A percentile compares a stretch with the other conserved stretches of the same genome.
These are phyloP conservation scores for Cataglyphis livida DNA, from an alignment of 2,888 invertebrate species.

Conservation along the genomic window DNA sequence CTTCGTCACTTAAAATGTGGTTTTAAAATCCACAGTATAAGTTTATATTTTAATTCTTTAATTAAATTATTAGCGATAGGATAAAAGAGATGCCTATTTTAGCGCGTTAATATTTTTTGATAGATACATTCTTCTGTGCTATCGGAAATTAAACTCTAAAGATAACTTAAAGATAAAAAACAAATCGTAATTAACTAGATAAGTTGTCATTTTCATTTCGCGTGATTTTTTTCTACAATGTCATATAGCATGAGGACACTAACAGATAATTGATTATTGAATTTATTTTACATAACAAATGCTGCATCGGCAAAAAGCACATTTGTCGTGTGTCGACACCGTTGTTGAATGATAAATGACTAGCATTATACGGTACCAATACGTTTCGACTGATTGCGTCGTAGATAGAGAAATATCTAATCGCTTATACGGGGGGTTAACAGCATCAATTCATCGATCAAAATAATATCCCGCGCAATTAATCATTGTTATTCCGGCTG, in stretches of 20 bases:
- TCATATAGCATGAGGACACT: neutral
- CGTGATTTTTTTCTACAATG: neutral
- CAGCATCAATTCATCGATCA: conserved; percentile 37
- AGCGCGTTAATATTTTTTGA: neutral
- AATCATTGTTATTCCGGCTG: conserved; percentile 49
- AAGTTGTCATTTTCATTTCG: neutral
- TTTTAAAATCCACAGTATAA: neutral
- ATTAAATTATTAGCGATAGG: neutral
- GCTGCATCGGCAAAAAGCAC: conserved; percentile 16
- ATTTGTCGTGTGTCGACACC: neutral
- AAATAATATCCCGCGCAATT: conserved; percentile 52
- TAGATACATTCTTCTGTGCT: neutral
- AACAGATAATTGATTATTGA: conserved; percentile 26
- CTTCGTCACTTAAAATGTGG: neutral
- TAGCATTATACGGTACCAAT: conserved; percentile 21
- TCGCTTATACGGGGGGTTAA: conserved; percentile 40
- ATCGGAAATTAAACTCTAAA: neutral
- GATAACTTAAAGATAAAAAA: neutral
- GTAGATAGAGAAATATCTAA: conserved; percentile 28
- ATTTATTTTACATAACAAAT: conserved; percentile 7
- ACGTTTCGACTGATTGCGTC: conserved; percentile 31
- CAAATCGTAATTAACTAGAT: neutral
- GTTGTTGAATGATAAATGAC: conserved; percentile 41
- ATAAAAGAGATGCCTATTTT: neutral
- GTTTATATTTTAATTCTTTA: neutral